phyloP scores from a whole-genome alignment of 2,888 invertebrate genomes.

The Tillus elongatus region DNA sequence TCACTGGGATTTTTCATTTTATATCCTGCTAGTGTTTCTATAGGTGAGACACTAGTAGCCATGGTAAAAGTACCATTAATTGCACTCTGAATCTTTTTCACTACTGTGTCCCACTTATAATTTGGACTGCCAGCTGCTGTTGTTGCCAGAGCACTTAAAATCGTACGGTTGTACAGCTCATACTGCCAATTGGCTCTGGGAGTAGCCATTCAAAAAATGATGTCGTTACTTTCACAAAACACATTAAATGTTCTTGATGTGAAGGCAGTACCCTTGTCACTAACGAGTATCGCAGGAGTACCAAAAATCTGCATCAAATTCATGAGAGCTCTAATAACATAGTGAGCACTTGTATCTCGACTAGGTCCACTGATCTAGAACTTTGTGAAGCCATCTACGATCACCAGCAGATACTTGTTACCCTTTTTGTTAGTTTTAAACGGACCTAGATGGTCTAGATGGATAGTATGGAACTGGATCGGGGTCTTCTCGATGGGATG shows the following conservation, averaged over 20 bases:
- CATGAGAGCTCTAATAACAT: too few relatives aligned
- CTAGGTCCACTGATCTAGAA: neutral
- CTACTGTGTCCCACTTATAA: neutral
- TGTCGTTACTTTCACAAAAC: constrained; percentile 13
- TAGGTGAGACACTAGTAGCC: neutral
- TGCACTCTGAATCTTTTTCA: neutral
- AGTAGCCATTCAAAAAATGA: constrained; percentile 16
- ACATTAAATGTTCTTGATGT: constrained; percentile 11
- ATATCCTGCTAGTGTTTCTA: neutral
- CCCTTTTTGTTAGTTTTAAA: constrained; percentile 32
- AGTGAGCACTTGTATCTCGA: constrained; percentile 18
- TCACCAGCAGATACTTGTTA: too few relatives aligned
- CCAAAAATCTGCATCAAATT: too few relatives aligned
- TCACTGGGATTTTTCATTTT: neutral
- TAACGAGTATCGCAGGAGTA: neutral
- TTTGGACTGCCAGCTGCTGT: neutral
- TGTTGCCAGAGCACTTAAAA: too few relatives aligned
- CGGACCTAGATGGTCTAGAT: constrained; percentile 36
- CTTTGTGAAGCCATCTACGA: constrained; percentile 3
- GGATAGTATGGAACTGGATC: constrained; percentile 35
- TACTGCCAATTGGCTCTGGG: constrained; percentile 12
- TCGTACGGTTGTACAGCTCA: constrained; percentile 10
- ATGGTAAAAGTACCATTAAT: neutral
- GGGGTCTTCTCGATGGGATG: constrained; percentile 34
- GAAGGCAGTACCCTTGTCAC: neutral